A percentile compares a stretch with the other conserved stretches of the same genome.
phyloP scores from a whole-genome alignment of 1,140 invertebrate species.

The Drosophila virilis region DNA sequence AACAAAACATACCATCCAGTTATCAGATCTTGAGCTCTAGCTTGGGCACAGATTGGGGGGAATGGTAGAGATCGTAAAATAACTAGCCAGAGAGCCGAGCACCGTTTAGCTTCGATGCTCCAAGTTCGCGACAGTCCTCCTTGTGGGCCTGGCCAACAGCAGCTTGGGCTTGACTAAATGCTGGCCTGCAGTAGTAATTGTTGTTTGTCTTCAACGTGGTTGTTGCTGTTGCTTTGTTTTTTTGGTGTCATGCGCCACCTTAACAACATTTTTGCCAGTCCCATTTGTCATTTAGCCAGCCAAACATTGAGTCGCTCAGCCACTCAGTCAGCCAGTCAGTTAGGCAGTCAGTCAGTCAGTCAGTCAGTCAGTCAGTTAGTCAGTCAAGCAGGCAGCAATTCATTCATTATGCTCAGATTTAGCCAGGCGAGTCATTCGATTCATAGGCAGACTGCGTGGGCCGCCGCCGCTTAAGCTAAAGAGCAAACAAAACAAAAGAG shows the following conservation, averaged over 20 bases:
- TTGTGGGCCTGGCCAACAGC: constrained; percentile 43
- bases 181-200: constrained; percentile 65
- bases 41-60: constrained; percentile 18
- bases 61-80: constrained; percentile 3
- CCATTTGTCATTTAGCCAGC: constrained; percentile 69
- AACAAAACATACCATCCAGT: constrained; percentile 23
- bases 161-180: constrained; percentile 69
- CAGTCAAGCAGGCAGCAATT: constrained; percentile 54
- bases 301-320: constrained; percentile 34
- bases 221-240: constrained; percentile 36
- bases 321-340: no score
- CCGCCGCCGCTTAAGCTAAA: constrained; percentile 61
- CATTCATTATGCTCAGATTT: constrained; percentile 74
- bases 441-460: constrained; percentile 79
- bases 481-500: constrained; percentile 74
- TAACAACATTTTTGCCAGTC: constrained; percentile 75
- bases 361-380: constrained; percentile 19
- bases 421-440: constrained; percentile 72
- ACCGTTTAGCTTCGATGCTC: constrained; percentile 34
- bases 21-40: constrained; percentile 15
- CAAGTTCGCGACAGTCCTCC: constrained; percentile 22
- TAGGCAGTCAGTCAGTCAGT: constrained; percentile 27
- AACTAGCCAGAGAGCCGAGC: constrained; percentile 16
- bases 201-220: constrained; percentile 38
- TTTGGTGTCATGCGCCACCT: constrained; percentile 78